A percentile compares a stretch with the other conserved stretches of the same genome.
Conservation (phyloP, 2,888 invertebrate species). For the Congeria kusceri region DNA sequence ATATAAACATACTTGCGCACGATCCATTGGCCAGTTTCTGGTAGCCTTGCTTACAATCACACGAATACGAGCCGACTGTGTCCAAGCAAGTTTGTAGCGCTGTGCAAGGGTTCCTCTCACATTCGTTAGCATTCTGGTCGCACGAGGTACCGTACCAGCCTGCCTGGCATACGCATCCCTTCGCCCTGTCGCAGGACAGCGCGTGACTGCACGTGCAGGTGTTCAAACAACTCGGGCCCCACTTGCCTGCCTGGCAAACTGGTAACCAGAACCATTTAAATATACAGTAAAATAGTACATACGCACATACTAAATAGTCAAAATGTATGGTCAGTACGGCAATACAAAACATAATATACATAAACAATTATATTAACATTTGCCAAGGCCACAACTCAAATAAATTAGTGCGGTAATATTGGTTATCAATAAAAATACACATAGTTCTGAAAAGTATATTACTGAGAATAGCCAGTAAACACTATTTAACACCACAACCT, state of each 20-base stretch:
- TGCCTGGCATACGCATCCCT: constrained; percentile 39
- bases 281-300: too few species aligned
- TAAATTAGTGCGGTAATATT: too few species aligned
- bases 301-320: too few species aligned
- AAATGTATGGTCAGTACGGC: too few species aligned
- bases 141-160: constrained; percentile 46
- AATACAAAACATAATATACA: too few species aligned
- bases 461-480: too few species aligned
- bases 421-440: too few species aligned
- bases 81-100: constrained; percentile 49
- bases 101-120: constrained; percentile 32
- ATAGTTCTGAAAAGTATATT: too few species aligned
- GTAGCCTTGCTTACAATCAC: constrained; percentile 61
- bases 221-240: constrained; percentile 40
- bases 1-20: constrained; percentile 47
- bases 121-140: constrained; percentile 53
- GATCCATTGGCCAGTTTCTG: constrained; percentile 15
- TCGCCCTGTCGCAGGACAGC: constrained; percentile 22
- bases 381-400: too few species aligned
- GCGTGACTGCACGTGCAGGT: constrained; percentile 30
- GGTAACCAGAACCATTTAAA: too few species aligned
- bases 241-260: constrained; percentile 38
- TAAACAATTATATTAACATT: too few species aligned
- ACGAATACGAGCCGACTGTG: constrained; percentile 51
- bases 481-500: too few species aligned